A percentile compares a stretch with the other conserved stretches of the same genome.
Evolutionary conservation across 2,888 invertebrate species (phyloP).

Genomic region (Aplocera efformata): DNA sequence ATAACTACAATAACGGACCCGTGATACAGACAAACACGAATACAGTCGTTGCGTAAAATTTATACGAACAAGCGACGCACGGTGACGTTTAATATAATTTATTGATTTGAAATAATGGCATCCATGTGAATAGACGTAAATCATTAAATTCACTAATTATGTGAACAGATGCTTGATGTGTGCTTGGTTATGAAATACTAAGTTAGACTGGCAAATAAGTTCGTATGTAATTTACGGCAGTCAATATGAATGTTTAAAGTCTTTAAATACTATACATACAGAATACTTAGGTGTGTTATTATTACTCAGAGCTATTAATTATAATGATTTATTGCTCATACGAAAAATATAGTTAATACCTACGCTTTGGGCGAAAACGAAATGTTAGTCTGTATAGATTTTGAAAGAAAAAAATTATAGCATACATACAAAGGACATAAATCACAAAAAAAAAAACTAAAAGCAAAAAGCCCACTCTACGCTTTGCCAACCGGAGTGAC

Average conservation of each 20-base stretch:
- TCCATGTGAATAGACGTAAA: conserved; percentile 26
- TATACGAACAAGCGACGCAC: conserved; percentile 33
- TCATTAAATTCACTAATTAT: conserved; percentile 28
- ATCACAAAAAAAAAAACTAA: neutral
- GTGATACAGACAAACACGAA: conserved; percentile 28
- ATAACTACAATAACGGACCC: conserved; percentile 32
- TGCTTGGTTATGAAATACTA: conserved; percentile 9
- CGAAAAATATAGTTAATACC: no score
- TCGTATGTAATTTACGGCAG: conserved; percentile 1
- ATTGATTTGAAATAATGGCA: conserved; percentile 24
- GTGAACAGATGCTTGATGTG: conserved; percentile 23
- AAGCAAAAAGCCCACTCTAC: conserved; percentile 40
- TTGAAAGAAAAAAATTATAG: no score
- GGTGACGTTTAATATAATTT: conserved; percentile 31
- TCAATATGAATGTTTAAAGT: neutral
- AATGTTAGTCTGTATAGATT: no score
- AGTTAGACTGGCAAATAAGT: neutral
- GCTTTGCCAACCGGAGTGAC: conserved; percentile 44
- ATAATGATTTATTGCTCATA: no score
- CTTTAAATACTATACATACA: no score
- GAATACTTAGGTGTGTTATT: neutral
- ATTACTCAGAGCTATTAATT: neutral
- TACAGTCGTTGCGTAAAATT: conserved; percentile 31
- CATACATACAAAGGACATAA: no score
- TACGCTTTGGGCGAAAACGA: no score